Evolutionary conservation across 1,140 invertebrate species (phyloP).

Genomic region (Ips typographus): DNA sequence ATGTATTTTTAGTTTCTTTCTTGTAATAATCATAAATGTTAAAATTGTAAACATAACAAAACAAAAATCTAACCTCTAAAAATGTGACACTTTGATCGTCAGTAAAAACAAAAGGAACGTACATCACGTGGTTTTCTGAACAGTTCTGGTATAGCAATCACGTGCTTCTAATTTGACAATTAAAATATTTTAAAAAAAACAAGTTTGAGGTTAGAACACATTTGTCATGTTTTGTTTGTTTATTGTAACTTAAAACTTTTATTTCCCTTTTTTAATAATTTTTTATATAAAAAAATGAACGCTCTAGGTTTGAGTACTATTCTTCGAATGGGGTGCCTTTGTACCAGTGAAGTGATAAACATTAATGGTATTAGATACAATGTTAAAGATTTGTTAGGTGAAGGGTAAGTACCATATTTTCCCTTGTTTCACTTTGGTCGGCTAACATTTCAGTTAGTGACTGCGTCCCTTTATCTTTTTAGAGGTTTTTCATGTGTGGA

Average conservation of each 20-base stretch:
- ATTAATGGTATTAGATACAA: conserved; percentile 72
- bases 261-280: neutral
- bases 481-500: conserved; percentile 85
- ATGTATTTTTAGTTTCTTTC: no score
- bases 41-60: no score
- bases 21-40: no score
- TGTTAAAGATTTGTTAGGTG: conserved; percentile 70
- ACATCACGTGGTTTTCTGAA: no score
- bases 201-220: conserved; percentile 3
- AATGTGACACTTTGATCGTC: no score
- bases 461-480: conserved; percentile 39
- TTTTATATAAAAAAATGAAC: conserved; percentile 59
- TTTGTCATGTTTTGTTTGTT: neutral
- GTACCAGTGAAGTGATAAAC: conserved; percentile 70
- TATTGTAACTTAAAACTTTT: neutral
- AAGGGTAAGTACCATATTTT: conserved; percentile 64
- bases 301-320: conserved; percentile 68
- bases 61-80: no score
- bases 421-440: neutral
- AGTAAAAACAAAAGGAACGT: no score
- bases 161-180: no score
- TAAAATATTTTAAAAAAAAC: neutral
- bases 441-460: neutral
- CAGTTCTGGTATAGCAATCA: no score
- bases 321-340: conserved; percentile 78